Base-by-base conservation (phyloP, 2,888 invertebrate species). In the Thymelicus acteon region DNA sequence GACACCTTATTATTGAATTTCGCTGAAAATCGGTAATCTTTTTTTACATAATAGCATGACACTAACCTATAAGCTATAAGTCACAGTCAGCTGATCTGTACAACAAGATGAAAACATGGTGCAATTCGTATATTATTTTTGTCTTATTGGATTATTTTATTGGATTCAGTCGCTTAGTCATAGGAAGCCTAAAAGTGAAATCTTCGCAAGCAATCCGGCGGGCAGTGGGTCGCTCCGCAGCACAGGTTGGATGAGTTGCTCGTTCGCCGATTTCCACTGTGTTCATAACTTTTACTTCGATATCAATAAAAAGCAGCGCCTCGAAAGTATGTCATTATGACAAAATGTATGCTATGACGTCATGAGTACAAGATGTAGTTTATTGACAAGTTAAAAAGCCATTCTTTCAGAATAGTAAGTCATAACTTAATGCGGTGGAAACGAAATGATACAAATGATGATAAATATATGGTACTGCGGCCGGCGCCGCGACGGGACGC, bases 241-340 rank as follows among this genome's bases (percentile, higher is more conserved):
- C 88, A 84, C 87, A 85, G 87, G 89, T 90, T 90, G 88, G 84
- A 90, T 88, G 83, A 80, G 89, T 89, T 88, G 87, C 40, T 52
- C 52, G 60, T 82, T 81, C 85, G 85, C 82, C 81, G 84, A 87
- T 90, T 92, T 92, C 89, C 92, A 87, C 90, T 83, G 80, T 82
- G 81, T 85, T 85, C 80, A 79, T 80, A 83, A 89, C 91, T 92
- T 90, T 92, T 91, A 91, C 92, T 92, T 92, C 91, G 87, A 54
- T 4, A 52, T 65, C 52, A 71, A 47, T 65, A 47, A 65, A 70
- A 40, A 58, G 40, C 19, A 39, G 49, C 40, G 24, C 6, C 48
- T 40, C 19, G n/a, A 64, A 70, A 49, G 69, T 69, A 40, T 58
- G 63, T 39, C 37, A 48, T 10, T n/a, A 54, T 10, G 37, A 7